These are phyloP conservation scores for Corythucha ciliata DNA, from an alignment of 2,888 invertebrate genomes.

Conservation along the genomic window DNA sequence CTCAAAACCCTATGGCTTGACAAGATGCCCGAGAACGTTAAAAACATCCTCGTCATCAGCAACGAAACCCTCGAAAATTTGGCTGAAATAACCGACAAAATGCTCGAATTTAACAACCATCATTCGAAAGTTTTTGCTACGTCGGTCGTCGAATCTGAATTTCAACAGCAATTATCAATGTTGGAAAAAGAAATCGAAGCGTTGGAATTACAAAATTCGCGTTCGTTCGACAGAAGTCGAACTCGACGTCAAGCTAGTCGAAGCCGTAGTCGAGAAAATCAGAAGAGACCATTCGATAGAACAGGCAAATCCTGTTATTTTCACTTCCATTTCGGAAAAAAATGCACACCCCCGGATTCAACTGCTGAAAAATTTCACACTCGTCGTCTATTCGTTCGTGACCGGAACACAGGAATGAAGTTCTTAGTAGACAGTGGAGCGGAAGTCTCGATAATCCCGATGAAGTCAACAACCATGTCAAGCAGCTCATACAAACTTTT, in stretches of 20 bases:
- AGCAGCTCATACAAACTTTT: too few species aligned
- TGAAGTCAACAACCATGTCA: not conserved
- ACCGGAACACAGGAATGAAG: slow-evolving; percentile 2
- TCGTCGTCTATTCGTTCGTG: slow-evolving; percentile 7
- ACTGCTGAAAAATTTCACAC: not conserved
- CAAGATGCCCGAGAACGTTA: slow-evolving; percentile 6
- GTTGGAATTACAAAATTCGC: slow-evolving; percentile 6
- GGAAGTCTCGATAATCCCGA: slow-evolving; percentile 25
- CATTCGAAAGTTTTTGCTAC: too few species aligned
- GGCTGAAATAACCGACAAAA: slow-evolving; percentile 2
- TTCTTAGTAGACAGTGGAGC: slow-evolving; percentile 26
- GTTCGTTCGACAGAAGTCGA: not conserved
- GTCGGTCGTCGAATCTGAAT: too few species aligned
- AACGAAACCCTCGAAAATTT: not conserved
- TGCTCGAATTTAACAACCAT: too few species aligned
- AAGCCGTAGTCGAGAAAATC: too few species aligned
- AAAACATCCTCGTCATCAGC: slow-evolving; percentile 4
- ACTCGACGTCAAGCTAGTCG: too few species aligned
- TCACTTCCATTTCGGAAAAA: slow-evolving; percentile 20
- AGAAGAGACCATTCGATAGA: slow-evolving; percentile 6
- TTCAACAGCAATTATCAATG: not conserved
- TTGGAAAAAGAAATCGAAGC: too few species aligned
- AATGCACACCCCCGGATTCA: slow-evolving; percentile 10
- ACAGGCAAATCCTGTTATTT: slow-evolving; percentile 14
- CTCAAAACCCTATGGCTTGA: slow-evolving; percentile 17